Evolutionary conservation across 2,888 invertebrate genomes (phyloP).

Genomic region (Catocala nupta): DNA sequence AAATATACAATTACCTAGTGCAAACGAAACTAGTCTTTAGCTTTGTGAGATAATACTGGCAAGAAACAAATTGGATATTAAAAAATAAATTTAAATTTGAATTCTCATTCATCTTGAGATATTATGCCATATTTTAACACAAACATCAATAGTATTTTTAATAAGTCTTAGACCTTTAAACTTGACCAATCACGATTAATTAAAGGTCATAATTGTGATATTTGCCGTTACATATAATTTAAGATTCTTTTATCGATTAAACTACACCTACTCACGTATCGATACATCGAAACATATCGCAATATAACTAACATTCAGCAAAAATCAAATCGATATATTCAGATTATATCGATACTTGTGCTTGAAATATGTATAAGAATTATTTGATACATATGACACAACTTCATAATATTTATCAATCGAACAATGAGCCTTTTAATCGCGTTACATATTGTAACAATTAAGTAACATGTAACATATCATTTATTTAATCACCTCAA

Average conservation of each 20-base stretch:
- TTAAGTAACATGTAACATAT: conserved; percentile 52
- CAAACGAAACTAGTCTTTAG: too few relatives aligned
- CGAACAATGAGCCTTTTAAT: conserved; percentile 66
- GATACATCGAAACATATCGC: conserved; percentile 21
- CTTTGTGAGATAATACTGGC: too few relatives aligned
- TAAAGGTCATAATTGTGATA: conserved; percentile 12
- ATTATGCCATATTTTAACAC: too few relatives aligned
- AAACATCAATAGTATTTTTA: not conserved
- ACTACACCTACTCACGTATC: conserved; percentile 16
- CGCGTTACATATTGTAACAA: conserved; percentile 52
- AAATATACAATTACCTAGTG: too few relatives aligned
- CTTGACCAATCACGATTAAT: conserved; percentile 13
- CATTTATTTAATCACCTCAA: conserved; percentile 47
- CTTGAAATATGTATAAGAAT: conserved; percentile 16
- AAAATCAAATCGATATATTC: conserved; percentile 36
- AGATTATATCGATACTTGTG: conserved; percentile 33
- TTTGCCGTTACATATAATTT: conserved; percentile 11
- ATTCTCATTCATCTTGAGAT: too few relatives aligned
- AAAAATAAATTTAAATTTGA: too few relatives aligned
- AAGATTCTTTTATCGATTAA: conserved; percentile 14
- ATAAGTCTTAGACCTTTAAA: not conserved
- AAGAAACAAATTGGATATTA: too few relatives aligned
- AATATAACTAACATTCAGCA: conserved; percentile 26
- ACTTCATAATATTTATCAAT: conserved; percentile 54
- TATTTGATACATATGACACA: conserved; percentile 39